phyloP scores from a whole-genome alignment of 2,797 vertebrate species.

The Enteromius treurensis region DNA sequence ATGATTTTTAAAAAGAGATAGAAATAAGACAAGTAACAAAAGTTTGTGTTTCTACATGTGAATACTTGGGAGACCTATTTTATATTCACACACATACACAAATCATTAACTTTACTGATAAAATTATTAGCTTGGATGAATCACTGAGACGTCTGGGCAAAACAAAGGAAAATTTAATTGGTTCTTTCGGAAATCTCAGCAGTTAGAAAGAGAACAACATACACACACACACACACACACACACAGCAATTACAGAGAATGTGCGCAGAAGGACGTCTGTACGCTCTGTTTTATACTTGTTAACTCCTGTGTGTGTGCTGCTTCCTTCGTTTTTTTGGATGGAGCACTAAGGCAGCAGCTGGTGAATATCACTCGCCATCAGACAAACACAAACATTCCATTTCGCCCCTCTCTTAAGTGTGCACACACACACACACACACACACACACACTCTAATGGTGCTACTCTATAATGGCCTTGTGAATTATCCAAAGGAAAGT shows the following conservation, averaged over 20 bases:
- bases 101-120: slow-evolving; percentile 38
- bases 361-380: slow-evolving; percentile 10
- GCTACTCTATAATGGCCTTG: not conserved
- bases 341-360: slow-evolving; percentile 23
- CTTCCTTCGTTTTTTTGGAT: not conserved
- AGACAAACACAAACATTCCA: slow-evolving; percentile 13
- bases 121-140: slow-evolving; percentile 32
- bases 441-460: not conserved
- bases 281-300: not conserved
- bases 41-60: not conserved
- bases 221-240: too few relatives aligned
- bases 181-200: slow-evolving; percentile 20
- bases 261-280: not conserved
- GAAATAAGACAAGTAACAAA: not conserved
- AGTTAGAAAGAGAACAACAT: slow-evolving; percentile 14
- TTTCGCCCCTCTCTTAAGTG: not conserved
- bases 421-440: not conserved
- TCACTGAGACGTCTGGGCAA: not conserved
- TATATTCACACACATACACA: slow-evolving; percentile 13
- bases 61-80: not conserved
- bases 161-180: slow-evolving; percentile 25
- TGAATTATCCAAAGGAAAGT: slow-evolving; percentile 19
- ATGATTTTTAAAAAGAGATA: not conserved
- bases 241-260: slow-evolving; percentile 5
- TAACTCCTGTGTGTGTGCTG: not conserved